phyloP scores from a whole-genome alignment of 1,140 invertebrate genomes.

The Apis cerana region DNA sequence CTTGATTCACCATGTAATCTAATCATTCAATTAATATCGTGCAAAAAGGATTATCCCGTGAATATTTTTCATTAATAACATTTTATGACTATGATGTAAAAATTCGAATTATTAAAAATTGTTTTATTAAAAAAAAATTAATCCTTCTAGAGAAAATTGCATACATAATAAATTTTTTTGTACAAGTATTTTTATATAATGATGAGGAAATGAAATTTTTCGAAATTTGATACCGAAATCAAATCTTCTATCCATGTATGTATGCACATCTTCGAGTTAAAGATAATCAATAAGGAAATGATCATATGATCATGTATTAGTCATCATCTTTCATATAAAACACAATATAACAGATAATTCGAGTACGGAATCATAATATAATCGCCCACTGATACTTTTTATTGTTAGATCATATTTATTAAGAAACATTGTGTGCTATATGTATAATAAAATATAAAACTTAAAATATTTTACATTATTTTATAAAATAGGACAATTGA shows the following conservation, averaged over 20 bases:
- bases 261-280: constrained; percentile 20
- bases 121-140: background rate
- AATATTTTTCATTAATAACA: constrained; percentile 17
- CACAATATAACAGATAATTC: constrained; percentile 38
- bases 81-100: background rate
- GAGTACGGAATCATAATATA: constrained; percentile 34
- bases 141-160: background rate
- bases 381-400: constrained; percentile 42
- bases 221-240: constrained; percentile 16
- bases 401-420: constrained; percentile 26
- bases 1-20: constrained; percentile 46
- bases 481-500: too few species aligned
- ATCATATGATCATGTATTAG: constrained; percentile 52
- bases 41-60: constrained; percentile 47
- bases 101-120: background rate
- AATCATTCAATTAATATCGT: constrained; percentile 53
- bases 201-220: background rate
- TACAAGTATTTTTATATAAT: background rate
- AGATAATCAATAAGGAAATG: constrained; percentile 59
- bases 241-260: background rate
- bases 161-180: background rate
- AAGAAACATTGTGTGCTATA: background rate
- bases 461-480: too few species aligned
- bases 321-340: constrained; percentile 49
- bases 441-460: background rate